phyloP scores from a whole-genome alignment of 2,113 vertebrate genomes.

The Poeciliopsis turrubarensis region DNA sequence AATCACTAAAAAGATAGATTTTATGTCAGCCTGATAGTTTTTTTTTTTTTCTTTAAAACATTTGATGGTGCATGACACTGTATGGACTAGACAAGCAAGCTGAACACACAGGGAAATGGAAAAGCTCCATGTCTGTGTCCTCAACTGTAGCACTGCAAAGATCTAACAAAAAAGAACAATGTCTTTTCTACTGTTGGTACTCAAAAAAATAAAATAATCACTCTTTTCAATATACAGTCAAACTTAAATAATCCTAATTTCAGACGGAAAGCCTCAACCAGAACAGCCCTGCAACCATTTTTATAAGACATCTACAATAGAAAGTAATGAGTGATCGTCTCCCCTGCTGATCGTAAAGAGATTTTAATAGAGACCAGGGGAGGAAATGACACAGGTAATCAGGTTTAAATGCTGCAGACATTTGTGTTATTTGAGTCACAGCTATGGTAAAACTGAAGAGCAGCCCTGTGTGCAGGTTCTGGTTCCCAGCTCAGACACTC shows the following conservation, averaged over 20 bases:
- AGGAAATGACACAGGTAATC: neutral
- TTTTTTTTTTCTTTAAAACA: neutral
- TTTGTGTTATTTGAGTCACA: neutral
- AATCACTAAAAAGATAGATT: neutral
- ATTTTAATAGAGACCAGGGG: neutral
- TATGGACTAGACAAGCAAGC: no score
- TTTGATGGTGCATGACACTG: no score
- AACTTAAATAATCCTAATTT: neutral
- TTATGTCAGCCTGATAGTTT: neutral
- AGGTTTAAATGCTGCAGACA: neutral
- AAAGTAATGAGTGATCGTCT: neutral
- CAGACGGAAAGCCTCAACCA: neutral
- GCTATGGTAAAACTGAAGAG: neutral
- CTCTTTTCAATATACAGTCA: no score
- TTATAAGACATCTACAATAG: neutral
- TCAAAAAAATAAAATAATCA: no score
- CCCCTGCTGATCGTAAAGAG: neutral
- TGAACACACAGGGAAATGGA: no score
- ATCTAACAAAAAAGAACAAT: no score
- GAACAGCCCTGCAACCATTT: neutral
- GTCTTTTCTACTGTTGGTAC: no score
- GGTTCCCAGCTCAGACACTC: conserved; percentile 24
- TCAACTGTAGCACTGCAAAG: no score
- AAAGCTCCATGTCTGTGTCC: no score
- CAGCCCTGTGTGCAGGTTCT: neutral